Evolutionary conservation across 2,888 invertebrate species (phyloP).

Genomic region (Amblyjoppa fuscipennis): DNA sequence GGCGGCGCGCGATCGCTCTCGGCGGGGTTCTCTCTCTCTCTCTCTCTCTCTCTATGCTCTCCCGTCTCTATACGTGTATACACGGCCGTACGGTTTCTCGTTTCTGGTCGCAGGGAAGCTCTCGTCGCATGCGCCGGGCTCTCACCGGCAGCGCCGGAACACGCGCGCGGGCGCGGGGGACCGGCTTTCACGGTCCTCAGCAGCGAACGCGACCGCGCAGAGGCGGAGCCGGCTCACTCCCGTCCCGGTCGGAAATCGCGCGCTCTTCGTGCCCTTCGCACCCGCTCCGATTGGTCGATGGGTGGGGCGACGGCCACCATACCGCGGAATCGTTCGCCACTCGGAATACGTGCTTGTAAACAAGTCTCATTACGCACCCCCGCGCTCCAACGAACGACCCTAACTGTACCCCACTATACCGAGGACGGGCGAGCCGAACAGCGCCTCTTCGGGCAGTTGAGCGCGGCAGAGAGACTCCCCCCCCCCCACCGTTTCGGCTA

Average conservation of each 20-base stretch:
- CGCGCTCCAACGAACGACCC: constrained; percentile 28
- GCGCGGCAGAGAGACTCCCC: background rate
- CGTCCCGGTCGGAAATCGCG: constrained; percentile 43
- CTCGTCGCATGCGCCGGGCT: constrained; percentile 40
- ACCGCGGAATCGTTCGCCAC: constrained; percentile 73
- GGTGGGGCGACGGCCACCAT: constrained; percentile 78
- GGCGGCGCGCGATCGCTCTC: constrained; percentile 51
- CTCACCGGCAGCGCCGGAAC: constrained; percentile 17
- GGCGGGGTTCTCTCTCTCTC: background rate
- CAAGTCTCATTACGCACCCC: constrained; percentile 77
- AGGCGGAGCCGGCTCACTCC: constrained; percentile 46
- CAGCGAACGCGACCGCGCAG: background rate
- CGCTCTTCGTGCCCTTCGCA: constrained; percentile 16
- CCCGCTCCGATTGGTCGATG: constrained; percentile 75
- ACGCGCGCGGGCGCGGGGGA: constrained; percentile 40
- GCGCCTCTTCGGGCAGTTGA: constrained; percentile 12
- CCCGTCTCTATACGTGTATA: background rate
- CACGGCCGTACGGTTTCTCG: too few species aligned
- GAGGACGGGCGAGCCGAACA: background rate
- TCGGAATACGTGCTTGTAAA: constrained; percentile 68
- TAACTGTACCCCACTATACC: background rate
- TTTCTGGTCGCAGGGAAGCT: background rate
- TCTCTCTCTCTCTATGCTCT: background rate
- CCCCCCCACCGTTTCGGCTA: background rate
- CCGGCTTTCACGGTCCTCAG: constrained; percentile 47